Evolutionary conservation across 2,113 vertebrate species (phyloP), one percentile per base, ranked within the genome.

Genomic region (Hymenochirus boettgeri): DNA sequence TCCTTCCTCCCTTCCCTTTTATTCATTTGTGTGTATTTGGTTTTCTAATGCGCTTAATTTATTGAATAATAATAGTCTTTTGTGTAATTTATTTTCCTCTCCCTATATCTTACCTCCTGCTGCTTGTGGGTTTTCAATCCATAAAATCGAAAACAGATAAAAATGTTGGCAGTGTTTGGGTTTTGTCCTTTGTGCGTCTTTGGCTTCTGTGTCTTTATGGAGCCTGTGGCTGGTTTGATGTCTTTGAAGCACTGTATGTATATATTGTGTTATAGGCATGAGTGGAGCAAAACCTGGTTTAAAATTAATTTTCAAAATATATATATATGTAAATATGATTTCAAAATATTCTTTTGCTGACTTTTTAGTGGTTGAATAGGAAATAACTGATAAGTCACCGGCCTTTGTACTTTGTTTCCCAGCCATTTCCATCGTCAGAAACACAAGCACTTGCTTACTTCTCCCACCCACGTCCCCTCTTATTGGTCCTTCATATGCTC

Each of bases 201-300:
- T 45, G 54, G 8, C 46, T 23, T 23, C 19, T 23, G 5, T 23
- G 18, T 21, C 46, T 19, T 5, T 4, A 33, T 24, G 56, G 21
- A 25, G 55, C n/a, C 45, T 7, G 53, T 23, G 47, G 22, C 10
- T 48, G 22, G 22, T 19, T 58, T 3, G 22, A 29, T 37, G 54
- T 66, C 63, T 45, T 58, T 21, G 15, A 58, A 58, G 47, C 56
- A 33, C 56, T 69, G 48, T 52, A 53, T 69, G 64, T 66, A 66
- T 42, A 69, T 60, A 69, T n/a, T 69, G 65, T 69, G 56, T 69
- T 60, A 42, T 60, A 69, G 65, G 65, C 65, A 60, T 69, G 65
- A 29, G 56, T 51, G 46, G 46, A 55, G 51, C 55, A 52, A 55
- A 35, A 37, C 35, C 42, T 35, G 37, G 37, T 54, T 24, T 54